Evolutionary conservation across 35 echinoderm and acorn worm species (phyloP), one percentile per base, ranked within the genome.

Genomic region (Apostichopus japonicus): DNA sequence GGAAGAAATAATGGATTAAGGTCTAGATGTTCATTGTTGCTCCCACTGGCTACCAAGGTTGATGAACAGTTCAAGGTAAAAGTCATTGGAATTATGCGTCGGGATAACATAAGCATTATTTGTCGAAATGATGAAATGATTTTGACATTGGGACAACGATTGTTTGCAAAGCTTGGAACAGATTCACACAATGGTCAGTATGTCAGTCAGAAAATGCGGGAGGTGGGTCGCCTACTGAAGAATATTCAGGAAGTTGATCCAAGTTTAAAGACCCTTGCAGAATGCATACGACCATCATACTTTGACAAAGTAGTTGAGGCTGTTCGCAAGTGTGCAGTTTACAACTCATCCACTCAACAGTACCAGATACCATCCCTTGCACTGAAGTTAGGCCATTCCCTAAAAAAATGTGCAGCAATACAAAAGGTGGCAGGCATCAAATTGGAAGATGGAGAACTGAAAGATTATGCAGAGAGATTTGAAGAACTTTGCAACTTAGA

Each of bases 191-290:
- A 82, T 63, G 84, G 57, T 11, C 90, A 93, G 53, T 93, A 93
- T 61, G 72, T 96, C 23, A 92, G 87, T 24, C 87, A 90, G 56
- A 96, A 96, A 78, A 87, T 95, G 92, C 93, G 94, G 56, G 91
- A 95, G 70, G 24, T 93, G 67, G 84, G 73, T 15, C 75, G 92
- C 4, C 67, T 93, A 11, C 53, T 96, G 62, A n/a, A 44, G 56
- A 51, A n/a, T 10, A 23, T 91, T 44, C 53, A 53, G 25, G 54
- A 90, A 25, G 25, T 27, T 24, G 27, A 78, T 58, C 21, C 21
- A 16, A 80, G 77, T 17, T 17, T 78, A 8, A 23, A 78, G 79
- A 78, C 10, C 52, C 77, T 91, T 24, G 27, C 71, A 23, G 90
- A 91, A 78, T 77, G 54, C 75, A 91, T 91, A 24, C 27, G 79